A percentile compares a stretch with the other conserved stretches of the same genome.
These are phyloP conservation scores for Momotus momota DNA, from an alignment of 2,797 vertebrate genomes.

Conservation along the genomic window DNA sequence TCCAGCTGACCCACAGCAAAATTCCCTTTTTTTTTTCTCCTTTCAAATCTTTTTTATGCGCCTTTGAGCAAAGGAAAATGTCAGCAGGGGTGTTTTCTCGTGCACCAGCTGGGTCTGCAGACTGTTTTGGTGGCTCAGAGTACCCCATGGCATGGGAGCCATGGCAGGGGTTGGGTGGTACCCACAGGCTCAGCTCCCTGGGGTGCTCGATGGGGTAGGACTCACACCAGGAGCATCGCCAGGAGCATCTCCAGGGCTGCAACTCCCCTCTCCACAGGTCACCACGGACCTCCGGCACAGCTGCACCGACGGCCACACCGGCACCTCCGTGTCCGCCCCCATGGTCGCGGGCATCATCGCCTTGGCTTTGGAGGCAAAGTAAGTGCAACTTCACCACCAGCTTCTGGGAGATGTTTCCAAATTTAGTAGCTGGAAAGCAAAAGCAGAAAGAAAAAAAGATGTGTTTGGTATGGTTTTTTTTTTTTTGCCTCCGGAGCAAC, in stretches of 20 bases:
- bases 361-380: conserved; percentile 85
- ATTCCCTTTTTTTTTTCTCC: accelerated
- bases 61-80: neutral
- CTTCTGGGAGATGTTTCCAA: neutral
- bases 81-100: neutral
- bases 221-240: accelerated
- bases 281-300: conserved; percentile 83
- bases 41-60: neutral
- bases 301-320: conserved; percentile 83
- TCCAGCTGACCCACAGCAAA: neutral
- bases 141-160: accelerated
- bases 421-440: neutral
- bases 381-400: neutral
- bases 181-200: neutral
- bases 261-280: conserved; percentile 65
- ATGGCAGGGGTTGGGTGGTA: neutral
- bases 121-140: neutral
- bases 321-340: conserved; percentile 84
- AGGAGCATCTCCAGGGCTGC: neutral
- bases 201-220: neutral
- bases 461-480: neutral
- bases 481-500: neutral
- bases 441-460: neutral
- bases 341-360: conserved; percentile 85
- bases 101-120: neutral